Conservation (phyloP, 2,113 vertebrate species). For the Leucoraja erinaceus region DNA sequence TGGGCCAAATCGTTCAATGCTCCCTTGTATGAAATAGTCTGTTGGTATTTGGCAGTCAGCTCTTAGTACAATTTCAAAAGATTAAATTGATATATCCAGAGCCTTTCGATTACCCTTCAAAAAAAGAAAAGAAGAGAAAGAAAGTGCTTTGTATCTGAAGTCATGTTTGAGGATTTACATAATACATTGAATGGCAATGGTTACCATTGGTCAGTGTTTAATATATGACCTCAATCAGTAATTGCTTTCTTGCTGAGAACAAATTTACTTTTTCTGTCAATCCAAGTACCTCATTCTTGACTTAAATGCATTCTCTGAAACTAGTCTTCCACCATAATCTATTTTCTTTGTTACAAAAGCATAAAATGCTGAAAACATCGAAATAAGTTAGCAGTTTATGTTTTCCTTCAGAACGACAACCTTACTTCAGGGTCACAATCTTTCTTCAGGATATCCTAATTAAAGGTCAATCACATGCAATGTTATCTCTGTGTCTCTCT, state of each 20-base stretch:
- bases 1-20: background rate
- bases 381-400: no score
- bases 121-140: background rate
- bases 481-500: no score
- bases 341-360: background rate
- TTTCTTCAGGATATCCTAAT: no score
- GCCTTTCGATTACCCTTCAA: no score
- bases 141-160: background rate
- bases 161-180: background rate
- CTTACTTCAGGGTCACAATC: no score
- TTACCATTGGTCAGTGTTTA: background rate
- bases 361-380: no score
- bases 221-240: background rate
- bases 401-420: no score
- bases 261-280: background rate
- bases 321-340: background rate
- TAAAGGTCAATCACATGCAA: no score
- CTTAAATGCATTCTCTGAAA: background rate
- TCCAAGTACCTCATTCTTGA: background rate
- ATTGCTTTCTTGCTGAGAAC: background rate
- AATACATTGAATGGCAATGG: background rate
- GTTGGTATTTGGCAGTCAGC: background rate
- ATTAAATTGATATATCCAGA: background rate
- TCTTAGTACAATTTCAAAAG: background rate
- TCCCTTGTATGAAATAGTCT: background rate